Conservation (phyloP, 2,797 vertebrate genomes). For the Threskiornis aethiopicus region DNA sequence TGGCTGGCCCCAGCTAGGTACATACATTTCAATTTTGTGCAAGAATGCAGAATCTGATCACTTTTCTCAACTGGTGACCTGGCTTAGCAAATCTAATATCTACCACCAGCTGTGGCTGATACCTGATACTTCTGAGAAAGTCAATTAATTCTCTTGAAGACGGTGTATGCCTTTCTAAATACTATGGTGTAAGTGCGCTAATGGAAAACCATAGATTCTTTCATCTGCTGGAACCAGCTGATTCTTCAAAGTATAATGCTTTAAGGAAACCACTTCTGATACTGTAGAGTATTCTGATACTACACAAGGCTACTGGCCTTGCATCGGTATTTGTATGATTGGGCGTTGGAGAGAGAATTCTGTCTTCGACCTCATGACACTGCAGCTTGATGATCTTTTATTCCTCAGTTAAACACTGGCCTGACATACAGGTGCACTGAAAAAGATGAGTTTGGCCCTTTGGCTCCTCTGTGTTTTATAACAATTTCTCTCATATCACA, state of each 20-base stretch:
- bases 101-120: not conserved
- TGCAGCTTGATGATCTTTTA: not conserved
- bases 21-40: not conserved
- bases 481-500: not conserved
- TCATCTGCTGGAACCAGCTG: not conserved
- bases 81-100: not conserved
- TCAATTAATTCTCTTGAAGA: not conserved
- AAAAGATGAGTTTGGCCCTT: not conserved
- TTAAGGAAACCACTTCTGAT: not conserved
- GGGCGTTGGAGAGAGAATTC: not conserved
- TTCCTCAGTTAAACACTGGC: not conserved
- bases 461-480: not conserved
- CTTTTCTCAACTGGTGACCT: not conserved
- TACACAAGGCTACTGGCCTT: not conserved
- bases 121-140: not conserved
- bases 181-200: rapidly evolving
- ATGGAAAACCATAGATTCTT: not conserved
- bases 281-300: not conserved
- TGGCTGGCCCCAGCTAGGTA: not conserved
- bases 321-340: not conserved
- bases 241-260: not conserved
- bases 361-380: not conserved
- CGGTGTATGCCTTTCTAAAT: not conserved
- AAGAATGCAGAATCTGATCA: not conserved
- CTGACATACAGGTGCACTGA: not conserved